phyloP scores from a whole-genome alignment of 2,888 invertebrate genomes.

The Cetonia aurata region DNA sequence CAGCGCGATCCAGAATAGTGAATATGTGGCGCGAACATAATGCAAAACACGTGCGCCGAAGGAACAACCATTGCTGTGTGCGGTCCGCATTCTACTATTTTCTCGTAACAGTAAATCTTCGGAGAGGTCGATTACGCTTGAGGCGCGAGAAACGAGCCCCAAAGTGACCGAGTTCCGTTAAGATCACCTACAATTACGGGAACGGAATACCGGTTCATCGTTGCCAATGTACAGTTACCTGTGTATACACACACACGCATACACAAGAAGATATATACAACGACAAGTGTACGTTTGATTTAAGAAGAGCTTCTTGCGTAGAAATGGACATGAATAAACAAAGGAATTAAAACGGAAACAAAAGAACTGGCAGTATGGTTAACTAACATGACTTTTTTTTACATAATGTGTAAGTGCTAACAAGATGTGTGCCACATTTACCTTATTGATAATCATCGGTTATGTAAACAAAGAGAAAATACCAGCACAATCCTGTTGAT shows the following conservation, averaged over 20 bases:
- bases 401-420: too few relatives aligned
- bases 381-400: too few relatives aligned
- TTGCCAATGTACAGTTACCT: conserved; percentile 51
- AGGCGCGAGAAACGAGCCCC: conserved; percentile 51
- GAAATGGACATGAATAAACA: background rate
- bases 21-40: conserved; percentile 20
- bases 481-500: too few relatives aligned
- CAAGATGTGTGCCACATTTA: too few relatives aligned
- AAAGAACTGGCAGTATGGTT: too few relatives aligned
- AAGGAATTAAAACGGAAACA: too few relatives aligned
- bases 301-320: background rate
- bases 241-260: background rate
- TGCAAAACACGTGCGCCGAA: conserved; percentile 33
- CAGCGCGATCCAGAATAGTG: conserved; percentile 15
- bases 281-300: conserved; percentile 1
- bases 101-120: conserved; percentile 48
- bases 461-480: too few relatives aligned
- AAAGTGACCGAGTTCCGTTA: conserved; percentile 52
- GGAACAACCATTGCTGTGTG: background rate
- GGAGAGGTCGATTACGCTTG: conserved; percentile 50
- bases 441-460: too few relatives aligned
- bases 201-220: conserved; percentile 52
- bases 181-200: conserved; percentile 50
- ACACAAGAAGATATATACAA: conserved; percentile 1
- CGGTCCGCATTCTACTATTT: conserved; percentile 6